Percentiles rank a stretch among this genome's conserved stretches.
phyloP scores from a whole-genome alignment of 2,113 vertebrate genomes.

The Dicaeum eximium region DNA sequence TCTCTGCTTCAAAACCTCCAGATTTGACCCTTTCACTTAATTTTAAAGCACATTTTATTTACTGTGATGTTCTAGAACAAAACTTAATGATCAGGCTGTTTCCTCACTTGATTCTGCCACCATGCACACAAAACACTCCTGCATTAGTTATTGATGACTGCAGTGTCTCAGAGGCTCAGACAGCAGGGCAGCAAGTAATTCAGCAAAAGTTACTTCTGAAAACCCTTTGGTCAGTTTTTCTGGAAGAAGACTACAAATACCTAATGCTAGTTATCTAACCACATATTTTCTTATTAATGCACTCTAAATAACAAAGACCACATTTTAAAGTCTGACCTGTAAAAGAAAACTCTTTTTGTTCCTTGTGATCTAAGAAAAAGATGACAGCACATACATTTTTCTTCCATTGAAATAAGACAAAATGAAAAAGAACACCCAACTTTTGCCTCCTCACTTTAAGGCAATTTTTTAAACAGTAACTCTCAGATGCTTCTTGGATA shows the following conservation, averaged over 20 bases:
- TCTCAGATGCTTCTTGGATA: neutral
- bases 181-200: neutral
- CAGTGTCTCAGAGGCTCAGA: neutral
- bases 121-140: neutral
- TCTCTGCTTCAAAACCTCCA: neutral
- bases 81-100: neutral
- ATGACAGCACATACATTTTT: neutral
- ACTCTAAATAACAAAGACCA: neutral
- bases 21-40: neutral
- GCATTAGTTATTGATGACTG: neutral
- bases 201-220: neutral
- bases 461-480: neutral
- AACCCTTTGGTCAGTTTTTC: neutral
- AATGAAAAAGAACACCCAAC: accelerated
- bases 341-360: neutral
- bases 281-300: neutral
- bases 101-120: neutral
- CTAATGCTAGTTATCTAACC: neutral
- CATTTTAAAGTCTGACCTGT: neutral
- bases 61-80: neutral
- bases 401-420: neutral
- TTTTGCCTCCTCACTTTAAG: neutral
- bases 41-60: neutral
- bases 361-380: neutral
- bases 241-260: neutral